phyloP scores from a whole-genome alignment of 2,797 vertebrate species.

The Tarsius wallacei region DNA sequence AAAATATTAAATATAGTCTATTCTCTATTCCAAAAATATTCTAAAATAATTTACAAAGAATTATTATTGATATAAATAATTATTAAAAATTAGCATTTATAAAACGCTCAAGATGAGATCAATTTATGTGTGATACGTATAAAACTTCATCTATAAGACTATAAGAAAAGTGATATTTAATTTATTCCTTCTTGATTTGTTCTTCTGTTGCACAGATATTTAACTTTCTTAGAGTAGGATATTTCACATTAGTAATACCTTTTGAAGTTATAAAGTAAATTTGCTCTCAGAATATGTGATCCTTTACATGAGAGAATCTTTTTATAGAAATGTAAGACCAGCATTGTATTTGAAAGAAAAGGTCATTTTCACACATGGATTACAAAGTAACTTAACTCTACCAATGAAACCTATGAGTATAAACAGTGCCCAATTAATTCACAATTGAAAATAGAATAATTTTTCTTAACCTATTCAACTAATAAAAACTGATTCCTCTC shows the following conservation, averaged over 20 bases:
- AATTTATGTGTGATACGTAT: neutral
- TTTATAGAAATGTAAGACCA: conserved; percentile 43
- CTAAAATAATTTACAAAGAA: conserved; percentile 10
- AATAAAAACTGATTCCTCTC: neutral
- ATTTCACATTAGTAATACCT: neutral
- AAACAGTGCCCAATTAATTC: conserved; percentile 45
- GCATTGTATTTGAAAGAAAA: conserved; percentile 64
- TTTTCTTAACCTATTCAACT: conserved; percentile 33
- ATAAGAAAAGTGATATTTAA: neutral
- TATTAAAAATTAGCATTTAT: neutral
- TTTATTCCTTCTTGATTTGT: neutral
- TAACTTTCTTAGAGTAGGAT: neutral
- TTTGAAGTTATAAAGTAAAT: conserved; percentile 57
- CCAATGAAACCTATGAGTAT: conserved; percentile 26
- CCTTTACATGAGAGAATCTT: conserved; percentile 4
- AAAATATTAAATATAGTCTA: conserved; percentile 23
- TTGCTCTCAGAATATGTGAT: conserved; percentile 34
- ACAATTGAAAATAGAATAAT: conserved; percentile 24
- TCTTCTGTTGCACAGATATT: neutral
- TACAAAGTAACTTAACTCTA: conserved; percentile 43
- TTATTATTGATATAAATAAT: neutral
- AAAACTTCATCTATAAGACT: neutral
- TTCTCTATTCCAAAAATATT: neutral
- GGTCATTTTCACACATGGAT: conserved; percentile 58
- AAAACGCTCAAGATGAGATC: neutral